phyloP scores from a whole-genome alignment of 2,113 vertebrate species.

The Seriola rivoliana region DNA sequence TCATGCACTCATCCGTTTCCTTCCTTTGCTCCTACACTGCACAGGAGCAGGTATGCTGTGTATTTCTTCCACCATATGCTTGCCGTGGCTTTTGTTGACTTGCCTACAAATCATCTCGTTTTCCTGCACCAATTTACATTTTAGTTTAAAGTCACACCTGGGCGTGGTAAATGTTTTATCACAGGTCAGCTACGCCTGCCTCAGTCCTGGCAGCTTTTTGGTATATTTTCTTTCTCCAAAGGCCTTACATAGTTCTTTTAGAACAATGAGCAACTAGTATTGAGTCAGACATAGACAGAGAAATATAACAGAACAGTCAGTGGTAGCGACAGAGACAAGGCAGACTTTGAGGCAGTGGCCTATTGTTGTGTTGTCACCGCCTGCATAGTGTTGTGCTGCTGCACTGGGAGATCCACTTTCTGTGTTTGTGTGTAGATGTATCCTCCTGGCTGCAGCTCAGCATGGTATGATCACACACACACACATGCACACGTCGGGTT shows the following conservation, averaged over 20 bases:
- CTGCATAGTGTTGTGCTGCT: slow-evolving; percentile 33
- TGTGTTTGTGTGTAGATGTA: slow-evolving; percentile 52
- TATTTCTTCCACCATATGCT: slow-evolving; percentile 69
- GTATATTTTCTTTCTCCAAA: slow-evolving; percentile 22
- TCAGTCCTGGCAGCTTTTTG: slow-evolving; percentile 23
- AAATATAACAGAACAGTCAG: slow-evolving; percentile 43
- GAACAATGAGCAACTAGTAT: slow-evolving; percentile 41
- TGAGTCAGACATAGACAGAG: slow-evolving; percentile 40
- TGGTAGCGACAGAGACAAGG: slow-evolving; percentile 36
- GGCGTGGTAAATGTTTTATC: slow-evolving; percentile 23
- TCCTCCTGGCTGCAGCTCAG: slow-evolving; percentile 59
- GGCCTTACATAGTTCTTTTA: slow-evolving; percentile 24
- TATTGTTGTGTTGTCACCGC: slow-evolving; percentile 59
- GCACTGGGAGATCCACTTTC: slow-evolving; percentile 52
- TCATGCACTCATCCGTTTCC: slow-evolving; percentile 64
- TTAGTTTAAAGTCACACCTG: slow-evolving; percentile 46
- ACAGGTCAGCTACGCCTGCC: slow-evolving; percentile 22
- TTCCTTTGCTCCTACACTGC: slow-evolving; percentile 56
- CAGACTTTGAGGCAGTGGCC: slow-evolving; percentile 58
- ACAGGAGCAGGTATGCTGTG: slow-evolving; percentile 69
- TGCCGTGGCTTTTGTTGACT: slow-evolving; percentile 78
- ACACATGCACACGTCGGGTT: slow-evolving; percentile 12
- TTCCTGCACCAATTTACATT: slow-evolving; percentile 58
- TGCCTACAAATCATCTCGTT: slow-evolving; percentile 71
- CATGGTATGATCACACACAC: slow-evolving; percentile 47